Percentiles rank a stretch among this genome's conserved stretches.
phyloP scores from a whole-genome alignment of 1,140 invertebrate species.

The Macrocentrus cingulum region DNA sequence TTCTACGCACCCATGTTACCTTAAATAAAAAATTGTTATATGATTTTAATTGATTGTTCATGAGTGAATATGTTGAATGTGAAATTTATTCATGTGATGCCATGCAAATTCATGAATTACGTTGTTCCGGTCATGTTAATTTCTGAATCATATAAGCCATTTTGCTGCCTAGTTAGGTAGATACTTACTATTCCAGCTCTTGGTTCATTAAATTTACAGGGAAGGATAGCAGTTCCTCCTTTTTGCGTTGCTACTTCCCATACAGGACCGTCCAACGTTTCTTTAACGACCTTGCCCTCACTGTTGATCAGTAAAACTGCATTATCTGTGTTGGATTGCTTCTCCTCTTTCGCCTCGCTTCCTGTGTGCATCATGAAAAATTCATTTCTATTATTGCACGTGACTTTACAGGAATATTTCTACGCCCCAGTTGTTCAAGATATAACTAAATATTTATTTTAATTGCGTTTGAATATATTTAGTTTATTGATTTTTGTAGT shows the following conservation, averaged over 20 bases:
- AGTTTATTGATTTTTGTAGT: too few relatives aligned
- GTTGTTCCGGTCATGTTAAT: neutral
- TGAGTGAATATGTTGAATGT: too few relatives aligned
- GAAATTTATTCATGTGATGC: too few relatives aligned
- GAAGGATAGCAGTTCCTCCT: constrained; percentile 70
- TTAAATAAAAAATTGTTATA: too few relatives aligned
- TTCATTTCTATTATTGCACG: neutral
- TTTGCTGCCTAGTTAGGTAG: neutral
- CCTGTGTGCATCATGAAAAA: constrained; percentile 37
- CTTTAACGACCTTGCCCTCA: constrained; percentile 37
- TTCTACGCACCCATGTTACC: constrained; percentile 72
- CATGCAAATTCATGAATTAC: neutral
- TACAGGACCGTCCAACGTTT: constrained; percentile 38
- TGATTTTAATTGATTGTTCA: too few relatives aligned
- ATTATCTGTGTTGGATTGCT: constrained; percentile 41
- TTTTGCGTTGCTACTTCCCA: constrained; percentile 70
- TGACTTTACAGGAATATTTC: neutral
- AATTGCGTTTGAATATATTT: too few relatives aligned
- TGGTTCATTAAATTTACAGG: constrained; percentile 70
- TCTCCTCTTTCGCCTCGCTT: constrained; percentile 47
- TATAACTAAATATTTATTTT: too few relatives aligned
- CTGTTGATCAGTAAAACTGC: constrained; percentile 35
- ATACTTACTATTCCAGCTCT: constrained; percentile 72
- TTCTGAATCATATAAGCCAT: neutral
- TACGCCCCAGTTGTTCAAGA: neutral